These are phyloP conservation scores for Pampus argenteus DNA, from an alignment of 2,797 vertebrate species.

Conservation along the genomic window DNA sequence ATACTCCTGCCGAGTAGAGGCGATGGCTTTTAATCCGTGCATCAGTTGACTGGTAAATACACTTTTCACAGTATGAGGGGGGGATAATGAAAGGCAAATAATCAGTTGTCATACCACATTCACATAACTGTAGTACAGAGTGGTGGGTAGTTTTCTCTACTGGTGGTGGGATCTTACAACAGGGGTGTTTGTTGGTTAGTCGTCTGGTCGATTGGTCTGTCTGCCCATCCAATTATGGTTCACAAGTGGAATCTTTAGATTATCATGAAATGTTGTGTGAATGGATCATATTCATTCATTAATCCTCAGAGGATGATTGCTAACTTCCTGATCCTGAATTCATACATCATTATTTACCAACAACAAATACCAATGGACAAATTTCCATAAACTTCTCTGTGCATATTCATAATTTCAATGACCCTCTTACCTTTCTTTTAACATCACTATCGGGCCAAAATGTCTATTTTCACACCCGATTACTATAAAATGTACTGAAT, in stretches of 20 bases:
- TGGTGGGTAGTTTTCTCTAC: background rate
- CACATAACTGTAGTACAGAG: conserved; percentile 16
- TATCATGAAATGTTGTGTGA: background rate
- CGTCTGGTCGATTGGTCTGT: background rate
- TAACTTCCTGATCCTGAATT: background rate
- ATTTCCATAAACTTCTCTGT: background rate
- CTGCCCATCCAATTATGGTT: background rate
- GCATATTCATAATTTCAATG: background rate
- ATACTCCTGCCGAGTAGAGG: conserved; percentile 58
- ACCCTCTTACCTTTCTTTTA: background rate
- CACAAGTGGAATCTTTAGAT: background rate
- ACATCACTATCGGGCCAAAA: background rate
- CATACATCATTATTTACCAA: background rate
- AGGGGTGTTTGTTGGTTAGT: background rate
- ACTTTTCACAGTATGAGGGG: conserved; percentile 51
- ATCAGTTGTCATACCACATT: conserved; percentile 20
- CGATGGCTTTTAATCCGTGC: conserved; percentile 76
- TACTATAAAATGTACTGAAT: background rate
- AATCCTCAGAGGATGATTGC: background rate
- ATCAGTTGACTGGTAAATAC: conserved; percentile 68
- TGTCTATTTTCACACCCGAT: background rate
- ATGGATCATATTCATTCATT: background rate
- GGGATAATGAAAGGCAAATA: conserved; percentile 41
- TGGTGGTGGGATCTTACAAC: background rate
- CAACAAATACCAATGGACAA: background rate